Percentiles rank a stretch among this genome's conserved stretches.
phyloP scores from a whole-genome alignment of 2,113 vertebrate species.

The Struthidea cinerea region DNA sequence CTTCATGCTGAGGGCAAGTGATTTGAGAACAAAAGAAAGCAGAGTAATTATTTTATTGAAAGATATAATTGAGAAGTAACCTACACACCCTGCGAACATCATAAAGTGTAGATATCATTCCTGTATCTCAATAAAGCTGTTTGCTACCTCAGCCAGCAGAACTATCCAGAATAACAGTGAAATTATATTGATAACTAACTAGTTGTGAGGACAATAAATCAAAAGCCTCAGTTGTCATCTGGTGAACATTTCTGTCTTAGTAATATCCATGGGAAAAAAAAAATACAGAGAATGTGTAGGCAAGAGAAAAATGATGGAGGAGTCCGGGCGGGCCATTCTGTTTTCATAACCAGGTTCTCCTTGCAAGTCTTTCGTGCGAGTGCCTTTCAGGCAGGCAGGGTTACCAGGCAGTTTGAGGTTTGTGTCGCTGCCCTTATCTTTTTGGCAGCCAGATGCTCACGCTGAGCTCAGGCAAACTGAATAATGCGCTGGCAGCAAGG shows the following conservation, averaged over 20 bases:
- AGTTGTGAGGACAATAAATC: background rate
- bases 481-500: fast-evolving
- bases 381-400: background rate
- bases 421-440: background rate
- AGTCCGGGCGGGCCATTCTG: background rate
- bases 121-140: background rate
- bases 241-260: background rate
- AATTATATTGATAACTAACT: background rate
- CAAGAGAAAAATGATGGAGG: background rate
- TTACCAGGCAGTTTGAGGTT: background rate
- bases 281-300: background rate
- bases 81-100: background rate
- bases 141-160: background rate
- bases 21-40: background rate
- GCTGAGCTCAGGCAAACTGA: background rate
- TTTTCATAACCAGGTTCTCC: background rate
- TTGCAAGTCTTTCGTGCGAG: background rate
- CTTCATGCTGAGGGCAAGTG: background rate
- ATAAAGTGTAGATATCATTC: background rate
- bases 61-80: background rate
- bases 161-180: background rate
- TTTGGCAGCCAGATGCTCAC: background rate
- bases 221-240: background rate
- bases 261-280: background rate
- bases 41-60: background rate